phyloP scores from a whole-genome alignment of 2,888 invertebrate genomes.

The Hyppa rectilinea region DNA sequence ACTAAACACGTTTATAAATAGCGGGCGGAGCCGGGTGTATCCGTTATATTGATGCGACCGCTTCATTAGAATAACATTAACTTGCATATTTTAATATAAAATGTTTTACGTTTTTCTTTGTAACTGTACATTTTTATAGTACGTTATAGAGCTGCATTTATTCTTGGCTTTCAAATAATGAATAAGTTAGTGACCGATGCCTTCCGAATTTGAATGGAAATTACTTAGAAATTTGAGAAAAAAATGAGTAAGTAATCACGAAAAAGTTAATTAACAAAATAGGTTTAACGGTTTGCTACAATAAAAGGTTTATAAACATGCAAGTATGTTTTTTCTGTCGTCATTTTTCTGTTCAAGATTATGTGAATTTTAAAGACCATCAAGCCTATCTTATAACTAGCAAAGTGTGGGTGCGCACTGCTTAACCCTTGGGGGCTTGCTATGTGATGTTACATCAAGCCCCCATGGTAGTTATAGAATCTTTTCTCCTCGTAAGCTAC shows the following conservation, averaged over 20 bases:
- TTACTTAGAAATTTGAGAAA: neutral
- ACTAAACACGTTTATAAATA: slow-evolving; percentile 66
- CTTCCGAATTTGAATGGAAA: neutral
- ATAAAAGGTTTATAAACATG: neutral
- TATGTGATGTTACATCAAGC: no score
- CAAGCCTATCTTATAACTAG: no score
- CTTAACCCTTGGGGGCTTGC: no score
- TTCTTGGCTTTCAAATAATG: neutral
- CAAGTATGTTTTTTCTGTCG: neutral
- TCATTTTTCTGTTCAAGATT: neutral
- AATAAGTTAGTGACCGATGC: neutral
- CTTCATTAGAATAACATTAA: slow-evolving; percentile 66
- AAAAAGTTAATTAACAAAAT: neutral
- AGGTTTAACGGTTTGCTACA: neutral
- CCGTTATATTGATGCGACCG: slow-evolving; percentile 60
- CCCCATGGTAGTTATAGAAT: no score
- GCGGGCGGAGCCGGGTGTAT: slow-evolving; percentile 48
- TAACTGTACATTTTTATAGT: slow-evolving; percentile 51
- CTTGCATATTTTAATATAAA: slow-evolving; percentile 54
- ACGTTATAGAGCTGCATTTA: neutral
- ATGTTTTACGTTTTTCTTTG: slow-evolving; percentile 27
- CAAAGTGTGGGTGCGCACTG: no score
- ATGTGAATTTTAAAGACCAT: neutral
- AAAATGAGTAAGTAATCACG: neutral
- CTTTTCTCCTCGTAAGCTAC: no score